phyloP scores from a whole-genome alignment of 2,888 invertebrate species.

The Drosophila mayaguana region DNA sequence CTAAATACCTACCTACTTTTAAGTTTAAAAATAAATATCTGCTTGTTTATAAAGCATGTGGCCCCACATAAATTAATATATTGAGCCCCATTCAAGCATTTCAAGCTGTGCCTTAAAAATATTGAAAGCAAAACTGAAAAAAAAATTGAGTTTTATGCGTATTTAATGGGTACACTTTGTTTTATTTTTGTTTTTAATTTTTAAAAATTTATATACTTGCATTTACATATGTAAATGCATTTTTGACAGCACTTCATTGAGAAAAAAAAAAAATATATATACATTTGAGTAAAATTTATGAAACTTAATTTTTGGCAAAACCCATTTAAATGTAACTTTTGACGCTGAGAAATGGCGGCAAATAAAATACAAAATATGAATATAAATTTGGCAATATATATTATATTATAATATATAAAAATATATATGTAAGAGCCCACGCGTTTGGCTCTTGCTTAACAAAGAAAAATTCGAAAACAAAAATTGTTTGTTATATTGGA shows the following conservation, averaged over 20 bases:
- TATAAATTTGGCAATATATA: conserved; percentile 26
- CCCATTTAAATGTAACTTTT: conserved; percentile 25
- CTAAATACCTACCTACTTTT: conserved; percentile 3
- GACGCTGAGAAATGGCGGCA: conserved; percentile 23
- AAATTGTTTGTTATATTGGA: conserved; percentile 34
- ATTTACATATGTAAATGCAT: conserved; percentile 67
- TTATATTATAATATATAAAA: background rate
- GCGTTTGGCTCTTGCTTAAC: conserved; percentile 28
- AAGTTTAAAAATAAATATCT: background rate
- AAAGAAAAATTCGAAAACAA: background rate
- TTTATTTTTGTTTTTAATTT: conserved; percentile 12
- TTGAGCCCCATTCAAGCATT: conserved; percentile 3
- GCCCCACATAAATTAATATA: conserved; percentile 14
- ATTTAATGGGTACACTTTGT: conserved; percentile 51
- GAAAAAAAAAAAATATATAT: conserved; percentile 1
- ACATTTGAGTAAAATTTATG: conserved; percentile 25
- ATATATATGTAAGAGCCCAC: conserved; percentile 35
- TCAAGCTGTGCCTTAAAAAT: conserved; percentile 29
- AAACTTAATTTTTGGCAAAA: conserved; percentile 54
- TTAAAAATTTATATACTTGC: background rate
- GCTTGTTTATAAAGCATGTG: conserved; percentile 8
- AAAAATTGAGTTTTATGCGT: conserved; percentile 41
- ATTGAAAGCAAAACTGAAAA: conserved; percentile 45
- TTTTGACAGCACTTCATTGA: conserved; percentile 63
- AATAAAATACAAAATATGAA: conserved; percentile 28